A percentile compares a stretch with the other conserved stretches of the same genome.
These are phyloP conservation scores for Polypterus senegalus DNA, from an alignment of 2,113 vertebrate species.

Conservation along the genomic window DNA sequence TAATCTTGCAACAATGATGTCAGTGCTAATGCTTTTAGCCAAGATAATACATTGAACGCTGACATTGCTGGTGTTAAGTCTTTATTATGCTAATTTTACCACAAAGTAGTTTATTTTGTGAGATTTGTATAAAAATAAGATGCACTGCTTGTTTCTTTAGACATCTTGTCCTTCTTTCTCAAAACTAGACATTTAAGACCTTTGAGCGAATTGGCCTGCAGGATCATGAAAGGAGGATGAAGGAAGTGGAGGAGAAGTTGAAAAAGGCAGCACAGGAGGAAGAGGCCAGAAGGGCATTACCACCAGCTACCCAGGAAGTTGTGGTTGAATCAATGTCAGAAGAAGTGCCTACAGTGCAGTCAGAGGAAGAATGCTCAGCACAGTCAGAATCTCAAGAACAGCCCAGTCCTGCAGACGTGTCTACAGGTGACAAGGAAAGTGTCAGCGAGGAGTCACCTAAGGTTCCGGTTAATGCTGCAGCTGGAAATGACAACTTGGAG, in stretches of 20 bases:
- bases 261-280: slow-evolving; percentile 39
- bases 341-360: not conserved
- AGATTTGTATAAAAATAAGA: too few species aligned
- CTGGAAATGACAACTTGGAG: not conserved
- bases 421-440: slow-evolving; percentile 3
- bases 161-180: too few species aligned
- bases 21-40: too few species aligned
- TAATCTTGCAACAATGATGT: too few species aligned
- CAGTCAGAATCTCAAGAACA: slow-evolving; percentile 5
- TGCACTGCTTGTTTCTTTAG: too few species aligned
- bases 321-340: slow-evolving; percentile 33
- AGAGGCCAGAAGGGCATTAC: slow-evolving; percentile 7
- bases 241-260: slow-evolving; percentile 44
- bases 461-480: not conserved
- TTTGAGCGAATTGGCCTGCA: slow-evolving; percentile 63
- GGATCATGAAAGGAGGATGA: slow-evolving; percentile 53
- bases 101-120: too few species aligned
- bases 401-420: not conserved
- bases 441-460: not conserved
- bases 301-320: slow-evolving; percentile 50
- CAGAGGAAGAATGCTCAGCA: not conserved
- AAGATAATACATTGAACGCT: too few species aligned
- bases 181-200: slow-evolving; percentile 52
- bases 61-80: too few species aligned
- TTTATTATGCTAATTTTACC: too few species aligned